Evolutionary conservation across 1,140 invertebrate genomes (phyloP).

Genomic region (Scaptomyza pallida): DNA sequence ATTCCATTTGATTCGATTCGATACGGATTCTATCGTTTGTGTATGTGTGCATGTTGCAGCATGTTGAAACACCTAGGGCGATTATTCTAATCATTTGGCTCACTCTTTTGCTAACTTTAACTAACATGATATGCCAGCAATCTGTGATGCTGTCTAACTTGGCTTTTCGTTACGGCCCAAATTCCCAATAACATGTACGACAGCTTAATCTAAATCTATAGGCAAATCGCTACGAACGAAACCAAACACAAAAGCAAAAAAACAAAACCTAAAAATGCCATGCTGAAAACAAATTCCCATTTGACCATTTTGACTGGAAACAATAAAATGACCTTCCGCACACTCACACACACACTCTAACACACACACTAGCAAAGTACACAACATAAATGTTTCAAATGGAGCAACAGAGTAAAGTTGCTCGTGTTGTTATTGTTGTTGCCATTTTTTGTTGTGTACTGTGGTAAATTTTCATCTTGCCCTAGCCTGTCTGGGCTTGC

Average conservation of each 20-base stretch:
- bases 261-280: slow-evolving; percentile 29
- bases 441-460: too few relatives aligned
- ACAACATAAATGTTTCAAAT: slow-evolving; percentile 74
- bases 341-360: slow-evolving; percentile 25
- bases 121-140: slow-evolving; percentile 22
- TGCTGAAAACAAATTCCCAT: slow-evolving; percentile 70
- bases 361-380: slow-evolving; percentile 3
- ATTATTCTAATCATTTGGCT: slow-evolving; percentile 78
- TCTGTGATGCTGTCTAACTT: slow-evolving; percentile 18
- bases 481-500: slow-evolving; percentile 7
- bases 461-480: slow-evolving; percentile 24
- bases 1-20: background rate
- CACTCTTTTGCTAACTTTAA: slow-evolving; percentile 10
- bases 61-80: slow-evolving; percentile 56
- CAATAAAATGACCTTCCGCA: slow-evolving; percentile 70
- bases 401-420: slow-evolving; percentile 69
- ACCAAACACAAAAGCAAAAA: slow-evolving; percentile 18
- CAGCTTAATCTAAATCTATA: slow-evolving; percentile 78
- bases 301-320: slow-evolving; percentile 77
- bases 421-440: slow-evolving; percentile 18
- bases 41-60: slow-evolving; percentile 12
- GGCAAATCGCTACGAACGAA: slow-evolving; percentile 35
- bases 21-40: slow-evolving; percentile 8
- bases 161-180: slow-evolving; percentile 16
- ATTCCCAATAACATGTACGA: slow-evolving; percentile 61